Evolutionary conservation across 2,888 invertebrate species (phyloP).

Genomic region (Tromatobia lineatoria): DNA sequence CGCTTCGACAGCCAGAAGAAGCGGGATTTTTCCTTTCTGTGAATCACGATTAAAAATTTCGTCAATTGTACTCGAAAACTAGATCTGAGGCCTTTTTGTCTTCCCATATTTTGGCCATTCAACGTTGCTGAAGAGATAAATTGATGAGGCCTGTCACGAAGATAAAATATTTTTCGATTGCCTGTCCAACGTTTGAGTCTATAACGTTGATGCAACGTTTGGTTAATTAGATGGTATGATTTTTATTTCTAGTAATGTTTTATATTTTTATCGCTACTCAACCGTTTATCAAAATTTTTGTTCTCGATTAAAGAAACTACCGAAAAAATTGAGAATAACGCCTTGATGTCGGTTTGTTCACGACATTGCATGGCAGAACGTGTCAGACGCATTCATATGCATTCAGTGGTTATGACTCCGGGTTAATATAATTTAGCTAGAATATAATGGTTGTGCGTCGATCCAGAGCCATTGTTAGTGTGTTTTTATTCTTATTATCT

Average conservation of each 20-base stretch:
- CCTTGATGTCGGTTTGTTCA: no score
- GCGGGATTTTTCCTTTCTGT: constrained; percentile 97
- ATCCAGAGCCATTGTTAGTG: no score
- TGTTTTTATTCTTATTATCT: no score
- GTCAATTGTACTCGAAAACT: not conserved
- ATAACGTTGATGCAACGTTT: not conserved
- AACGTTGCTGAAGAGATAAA: not conserved
- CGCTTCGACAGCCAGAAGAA: constrained; percentile 97
- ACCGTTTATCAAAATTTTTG: not conserved
- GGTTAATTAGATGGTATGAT: no score
- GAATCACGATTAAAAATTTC: constrained; percentile 78
- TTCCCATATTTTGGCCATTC: not conserved
- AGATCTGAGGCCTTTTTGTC: not conserved
- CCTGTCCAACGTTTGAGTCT: not conserved
- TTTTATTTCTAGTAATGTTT: no score
- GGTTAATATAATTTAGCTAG: no score
- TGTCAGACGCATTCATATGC: no score
- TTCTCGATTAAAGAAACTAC: no score
- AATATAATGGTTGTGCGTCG: no score
- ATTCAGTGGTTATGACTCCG: no score
- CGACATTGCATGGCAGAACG: no score
- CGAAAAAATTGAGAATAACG: no score
- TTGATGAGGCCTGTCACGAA: not conserved
- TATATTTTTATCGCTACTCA: not conserved
- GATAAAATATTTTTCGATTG: not conserved